Evolutionary conservation across 2,888 invertebrate species (phyloP).

Genomic region (Orthosia gracilis): DNA sequence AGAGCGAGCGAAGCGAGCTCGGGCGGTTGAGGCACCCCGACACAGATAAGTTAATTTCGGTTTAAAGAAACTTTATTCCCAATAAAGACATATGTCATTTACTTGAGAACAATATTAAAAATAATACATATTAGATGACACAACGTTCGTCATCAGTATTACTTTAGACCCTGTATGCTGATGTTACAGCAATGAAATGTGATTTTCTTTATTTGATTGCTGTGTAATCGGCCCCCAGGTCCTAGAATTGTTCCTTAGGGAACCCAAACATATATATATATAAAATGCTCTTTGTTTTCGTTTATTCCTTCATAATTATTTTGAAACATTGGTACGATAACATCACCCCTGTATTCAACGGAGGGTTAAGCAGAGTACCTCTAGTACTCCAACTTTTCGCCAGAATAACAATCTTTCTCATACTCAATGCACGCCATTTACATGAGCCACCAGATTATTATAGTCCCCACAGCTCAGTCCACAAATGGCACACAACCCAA

Average conservation of each 20-base stretch:
- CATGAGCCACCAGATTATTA: slow-evolving; percentile 68
- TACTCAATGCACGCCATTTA: slow-evolving; percentile 67
- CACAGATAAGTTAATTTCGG: no score
- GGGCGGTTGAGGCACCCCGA: no score
- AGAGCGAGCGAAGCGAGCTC: no score
- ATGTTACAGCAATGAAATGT: background rate
- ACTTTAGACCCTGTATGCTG: no score
- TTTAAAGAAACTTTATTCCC: no score
- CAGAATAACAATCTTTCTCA: slow-evolving; percentile 1
- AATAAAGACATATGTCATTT: no score
- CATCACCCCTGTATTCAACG: background rate
- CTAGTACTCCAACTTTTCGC: background rate
- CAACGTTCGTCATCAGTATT: no score
- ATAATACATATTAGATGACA: no score
- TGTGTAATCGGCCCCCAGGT: no score
- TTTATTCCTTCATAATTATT: background rate
- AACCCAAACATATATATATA: background rate
- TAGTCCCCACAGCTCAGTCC: slow-evolving; percentile 72
- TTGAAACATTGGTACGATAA: background rate
- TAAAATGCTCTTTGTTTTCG: background rate
- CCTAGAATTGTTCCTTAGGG: background rate
- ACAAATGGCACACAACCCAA: slow-evolving; percentile 72
- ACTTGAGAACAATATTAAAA: no score
- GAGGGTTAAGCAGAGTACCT: background rate
- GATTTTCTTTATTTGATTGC: background rate